These are phyloP conservation scores for Pseudorasbora parva DNA, from an alignment of 2,113 vertebrate species.

Conservation along the genomic window DNA sequence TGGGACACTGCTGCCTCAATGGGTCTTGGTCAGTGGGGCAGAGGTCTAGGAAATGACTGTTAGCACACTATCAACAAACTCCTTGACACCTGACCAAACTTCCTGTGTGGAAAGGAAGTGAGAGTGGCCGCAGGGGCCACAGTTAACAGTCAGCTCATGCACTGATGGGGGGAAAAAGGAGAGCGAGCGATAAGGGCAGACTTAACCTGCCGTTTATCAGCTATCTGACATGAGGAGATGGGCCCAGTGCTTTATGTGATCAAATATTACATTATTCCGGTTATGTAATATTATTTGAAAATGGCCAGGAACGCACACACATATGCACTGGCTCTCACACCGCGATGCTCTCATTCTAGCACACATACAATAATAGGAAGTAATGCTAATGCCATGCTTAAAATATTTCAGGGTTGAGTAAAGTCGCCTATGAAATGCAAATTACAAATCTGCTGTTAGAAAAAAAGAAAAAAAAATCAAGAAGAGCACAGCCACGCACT, in stretches of 20 bases:
- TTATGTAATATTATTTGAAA: slow-evolving; percentile 56
- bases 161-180: slow-evolving; percentile 11
- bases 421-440: slow-evolving; percentile 62
- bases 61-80: slow-evolving; percentile 55
- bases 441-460: slow-evolving; percentile 54
- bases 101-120: slow-evolving; percentile 63
- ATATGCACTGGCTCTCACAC: background rate
- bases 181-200: slow-evolving; percentile 41
- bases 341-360: slow-evolving; percentile 22
- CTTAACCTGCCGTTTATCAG: slow-evolving; percentile 28
- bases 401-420: slow-evolving; percentile 62
- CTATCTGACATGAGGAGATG: slow-evolving; percentile 49
- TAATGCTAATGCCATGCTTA: slow-evolving; percentile 56
- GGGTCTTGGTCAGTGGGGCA: slow-evolving; percentile 48
- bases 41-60: slow-evolving; percentile 60
- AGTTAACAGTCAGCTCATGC: slow-evolving; percentile 56
- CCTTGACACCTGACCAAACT: slow-evolving; percentile 60
- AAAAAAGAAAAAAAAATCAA: slow-evolving; percentile 40
- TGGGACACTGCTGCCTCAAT: slow-evolving; percentile 52
- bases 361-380: slow-evolving; percentile 43
- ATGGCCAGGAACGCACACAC: slow-evolving; percentile 23
- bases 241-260: slow-evolving; percentile 40
- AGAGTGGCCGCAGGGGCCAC: slow-evolving; percentile 60
- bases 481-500: slow-evolving; percentile 49
- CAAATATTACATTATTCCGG: slow-evolving; percentile 50